These are phyloP conservation scores for Gobiocypris rarus DNA, from an alignment of 2,113 vertebrate species.

Conservation along the genomic window DNA sequence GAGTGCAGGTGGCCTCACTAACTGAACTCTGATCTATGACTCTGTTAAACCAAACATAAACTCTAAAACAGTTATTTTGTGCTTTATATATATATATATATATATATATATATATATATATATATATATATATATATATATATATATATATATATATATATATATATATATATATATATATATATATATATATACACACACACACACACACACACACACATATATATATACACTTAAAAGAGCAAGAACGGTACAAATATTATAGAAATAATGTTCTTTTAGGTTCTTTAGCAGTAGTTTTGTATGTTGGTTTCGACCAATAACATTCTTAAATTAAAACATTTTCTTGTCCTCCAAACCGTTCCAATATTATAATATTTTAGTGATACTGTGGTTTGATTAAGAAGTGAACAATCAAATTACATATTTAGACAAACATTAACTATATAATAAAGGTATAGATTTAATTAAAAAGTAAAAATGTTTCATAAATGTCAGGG, in stretches of 20 bases:
- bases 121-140: no score
- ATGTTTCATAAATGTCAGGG: not conserved
- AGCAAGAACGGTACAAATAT: no score
- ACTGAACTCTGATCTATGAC: constrained; percentile 9
- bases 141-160: no score
- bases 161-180: no score
- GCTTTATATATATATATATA: no score
- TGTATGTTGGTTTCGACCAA: not conserved
- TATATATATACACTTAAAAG: no score
- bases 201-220: no score
- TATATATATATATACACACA: no score
- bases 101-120: no score
- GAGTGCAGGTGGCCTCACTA: no score
- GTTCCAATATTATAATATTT: not conserved
- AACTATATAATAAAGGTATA: not conserved
- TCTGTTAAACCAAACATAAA: not conserved
- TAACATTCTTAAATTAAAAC: not conserved
- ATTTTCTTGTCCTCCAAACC: not conserved
- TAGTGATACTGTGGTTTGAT: not conserved
- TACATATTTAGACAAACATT: not conserved
- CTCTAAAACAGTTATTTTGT: no score
- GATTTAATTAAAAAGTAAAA: no score
- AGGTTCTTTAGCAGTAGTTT: not conserved
- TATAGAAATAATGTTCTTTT: not conserved
- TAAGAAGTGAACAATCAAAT: not conserved